A percentile compares a stretch with the other conserved stretches of the same genome.
phyloP scores from a whole-genome alignment of 2,797 vertebrate genomes.

The Parauchenoglanis punctatus region DNA sequence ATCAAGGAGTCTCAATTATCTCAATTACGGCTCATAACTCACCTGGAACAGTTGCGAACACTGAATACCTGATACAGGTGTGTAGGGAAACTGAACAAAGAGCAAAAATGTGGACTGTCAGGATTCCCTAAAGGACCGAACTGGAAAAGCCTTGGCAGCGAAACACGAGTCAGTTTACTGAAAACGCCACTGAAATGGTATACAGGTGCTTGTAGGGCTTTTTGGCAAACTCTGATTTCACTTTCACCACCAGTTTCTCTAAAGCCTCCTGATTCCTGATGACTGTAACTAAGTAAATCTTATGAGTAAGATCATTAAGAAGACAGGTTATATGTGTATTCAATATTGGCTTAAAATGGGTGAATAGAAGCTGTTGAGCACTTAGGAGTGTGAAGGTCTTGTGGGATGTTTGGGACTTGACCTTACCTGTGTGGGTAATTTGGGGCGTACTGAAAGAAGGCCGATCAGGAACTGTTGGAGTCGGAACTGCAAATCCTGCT shows the following conservation, averaged over 20 bases:
- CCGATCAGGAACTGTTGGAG: constrained; percentile 76
- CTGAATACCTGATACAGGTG: constrained; percentile 21
- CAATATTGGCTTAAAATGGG: not conserved
- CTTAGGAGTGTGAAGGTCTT: not conserved
- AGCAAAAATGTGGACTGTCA: constrained; percentile 24
- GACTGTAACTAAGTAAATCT: too few species aligned
- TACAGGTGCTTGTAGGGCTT: not conserved
- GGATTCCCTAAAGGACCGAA: constrained; percentile 4
- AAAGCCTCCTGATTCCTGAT: not conserved
- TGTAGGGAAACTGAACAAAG: constrained; percentile 22
- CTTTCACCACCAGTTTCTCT: not conserved
- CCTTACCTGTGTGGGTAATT: constrained; percentile 71
- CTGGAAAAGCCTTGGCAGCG: not conserved
- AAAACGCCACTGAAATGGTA: not conserved
- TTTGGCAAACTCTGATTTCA: not conserved
- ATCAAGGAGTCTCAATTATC: not conserved
- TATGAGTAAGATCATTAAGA: too few species aligned
- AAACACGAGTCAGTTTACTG: not conserved
- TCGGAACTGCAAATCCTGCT: constrained; percentile 76
- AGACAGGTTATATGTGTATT: not conserved
- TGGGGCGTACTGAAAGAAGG: constrained; percentile 61
- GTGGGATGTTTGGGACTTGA: not conserved
- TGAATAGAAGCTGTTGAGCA: not conserved
- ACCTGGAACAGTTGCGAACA: not conserved
- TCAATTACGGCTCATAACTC: not conserved